Evolutionary conservation across 2,888 invertebrate species (phyloP).

Genomic region (Ennomos erosarius): DNA sequence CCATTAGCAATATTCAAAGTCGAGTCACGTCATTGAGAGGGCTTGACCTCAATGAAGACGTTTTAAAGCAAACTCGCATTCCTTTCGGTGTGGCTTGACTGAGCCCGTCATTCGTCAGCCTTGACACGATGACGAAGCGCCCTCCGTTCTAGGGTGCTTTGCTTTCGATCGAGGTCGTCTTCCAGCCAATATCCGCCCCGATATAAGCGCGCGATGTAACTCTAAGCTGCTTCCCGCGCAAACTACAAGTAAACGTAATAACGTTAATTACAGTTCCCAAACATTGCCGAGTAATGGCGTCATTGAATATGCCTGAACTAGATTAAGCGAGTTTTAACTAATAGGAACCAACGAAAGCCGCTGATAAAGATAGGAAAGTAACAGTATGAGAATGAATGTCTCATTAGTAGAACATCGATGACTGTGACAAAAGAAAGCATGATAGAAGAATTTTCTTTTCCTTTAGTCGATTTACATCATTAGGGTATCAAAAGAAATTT

Average conservation of each 20-base stretch:
- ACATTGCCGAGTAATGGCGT: conserved; percentile 29
- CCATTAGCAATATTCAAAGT: conserved; percentile 39
- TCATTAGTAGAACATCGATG: too few relatives aligned
- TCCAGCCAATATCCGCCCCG: conserved; percentile 61
- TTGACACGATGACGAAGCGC: conserved; percentile 53
- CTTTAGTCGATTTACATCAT: too few relatives aligned
- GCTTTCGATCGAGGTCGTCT: conserved; percentile 60
- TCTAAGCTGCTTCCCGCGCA: conserved; percentile 34
- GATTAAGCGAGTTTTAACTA: conserved; percentile 18
- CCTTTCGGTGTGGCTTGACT: conserved; percentile 47
- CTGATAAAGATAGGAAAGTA: too few relatives aligned
- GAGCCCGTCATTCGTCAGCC: conserved; percentile 54
- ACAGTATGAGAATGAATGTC: too few relatives aligned
- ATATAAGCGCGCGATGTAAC: conserved; percentile 45
- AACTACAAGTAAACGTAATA: conserved; percentile 43
- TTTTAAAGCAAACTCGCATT: conserved; percentile 57
- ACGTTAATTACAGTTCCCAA: conserved; percentile 49
- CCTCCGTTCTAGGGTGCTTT: conserved; percentile 63
- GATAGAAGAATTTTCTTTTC: too few relatives aligned
- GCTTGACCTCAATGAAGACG: conserved; percentile 57
- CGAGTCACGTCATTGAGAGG: conserved; percentile 39
- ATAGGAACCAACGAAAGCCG: too few relatives aligned
- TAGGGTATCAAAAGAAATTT: too few relatives aligned
- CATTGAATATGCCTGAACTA: conserved; percentile 35
- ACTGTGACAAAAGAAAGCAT: too few relatives aligned